Base-by-base conservation (phyloP, 2,888 invertebrate genomes). In the Stratiomys singularior region DNA sequence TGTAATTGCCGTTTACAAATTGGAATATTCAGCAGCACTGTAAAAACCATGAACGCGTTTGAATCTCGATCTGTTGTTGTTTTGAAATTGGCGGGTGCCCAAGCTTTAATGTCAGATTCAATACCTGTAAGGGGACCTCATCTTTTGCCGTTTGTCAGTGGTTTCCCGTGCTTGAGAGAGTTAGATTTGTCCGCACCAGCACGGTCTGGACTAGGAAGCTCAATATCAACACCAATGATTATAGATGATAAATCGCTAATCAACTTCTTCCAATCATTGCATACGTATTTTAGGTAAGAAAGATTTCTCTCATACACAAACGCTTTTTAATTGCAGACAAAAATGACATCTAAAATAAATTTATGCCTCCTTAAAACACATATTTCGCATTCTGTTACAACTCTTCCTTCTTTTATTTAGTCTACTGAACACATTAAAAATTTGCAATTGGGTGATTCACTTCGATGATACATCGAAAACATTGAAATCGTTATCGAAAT, bases 1-100 rank as follows among this genome's bases (percentile, higher is more conserved):
- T 87, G 89, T 81, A 89, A 89, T 82, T 89, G 89, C 63, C 86
- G 89, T 37, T 84, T 89, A 67, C 89, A 89, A 84, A 85, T 89
- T 78, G 87, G 87, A 63, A 81, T 82, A 30, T 81, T 82, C 52
- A 82, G 81, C 27, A 81, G 80, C 76, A 82, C 82, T 74, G 77
- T 80, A 15, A 82, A 82, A 76, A 74, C 81, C 11, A 74, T 80
- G 15, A 81, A 82, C 63, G 80, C 81, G 13, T 88, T 88, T 30
- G 86, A 86, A 72, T 88, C 87, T 78, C 85, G 88, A 23, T 87
- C 87, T 69, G 86, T 89, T 79, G 88, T 88, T 25, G 89, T 89
- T 80, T 85, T 89, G 44, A 85, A 89, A 78, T 83, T 89, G 79
- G 87, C 88, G 25, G 88, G 89, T 77, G 88, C 88, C 78, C 88